Base-by-base conservation (phyloP, 2,797 vertebrate genomes). In the Thaleichthys pacificus region DNA sequence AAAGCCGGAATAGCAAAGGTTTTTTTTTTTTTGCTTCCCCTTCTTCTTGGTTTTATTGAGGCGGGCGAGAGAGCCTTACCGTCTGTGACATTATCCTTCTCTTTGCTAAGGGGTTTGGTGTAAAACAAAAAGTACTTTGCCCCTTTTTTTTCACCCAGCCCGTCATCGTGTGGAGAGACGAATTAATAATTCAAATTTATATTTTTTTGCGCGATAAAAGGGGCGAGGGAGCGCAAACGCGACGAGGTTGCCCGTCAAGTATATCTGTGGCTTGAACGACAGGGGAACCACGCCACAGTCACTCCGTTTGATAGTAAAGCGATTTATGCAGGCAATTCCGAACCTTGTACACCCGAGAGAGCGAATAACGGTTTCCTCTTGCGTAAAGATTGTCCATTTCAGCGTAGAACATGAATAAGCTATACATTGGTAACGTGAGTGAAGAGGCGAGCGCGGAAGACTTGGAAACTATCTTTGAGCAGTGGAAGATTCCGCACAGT, bases 401-500 rank as follows among this genome's bases (percentile, higher is more conserved):
- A 82, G 85, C 80, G 77, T 77, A 78, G 78, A 91, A 87, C 87
- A 99, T 99, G 97, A 99, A 99, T 92, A 99, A 99, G 95, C 95
- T 99, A 81, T 99, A 99, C 86, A 97, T 99, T 84, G 97, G 97
- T 73, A 99, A 98, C 92, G 95, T 99, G 89, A 95, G 95, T 92
- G 96, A 97, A 80, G 95, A 95, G 92, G 93, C 96, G 85, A 96
- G 93, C 89, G 94, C 97, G 54, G 91, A 95, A 90, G 97, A 99
- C 93, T 94, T 99, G 86, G 96, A 98, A 94, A 96, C 89, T 95
- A 87, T 99, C 89, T 99, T 99, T 89, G 96, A 96, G 88, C 94
- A 98, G 92, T 96, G 95, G 92, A 97, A 98, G 95, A 97, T 99
- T 84, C 95, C 96, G 47, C 95, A 96, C 92, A 95, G 92, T 81